Evolutionary conservation across 2,888 invertebrate species (phyloP), one percentile per base, ranked within the genome.

Genomic region (Dyspetes luteomarginatus): DNA sequence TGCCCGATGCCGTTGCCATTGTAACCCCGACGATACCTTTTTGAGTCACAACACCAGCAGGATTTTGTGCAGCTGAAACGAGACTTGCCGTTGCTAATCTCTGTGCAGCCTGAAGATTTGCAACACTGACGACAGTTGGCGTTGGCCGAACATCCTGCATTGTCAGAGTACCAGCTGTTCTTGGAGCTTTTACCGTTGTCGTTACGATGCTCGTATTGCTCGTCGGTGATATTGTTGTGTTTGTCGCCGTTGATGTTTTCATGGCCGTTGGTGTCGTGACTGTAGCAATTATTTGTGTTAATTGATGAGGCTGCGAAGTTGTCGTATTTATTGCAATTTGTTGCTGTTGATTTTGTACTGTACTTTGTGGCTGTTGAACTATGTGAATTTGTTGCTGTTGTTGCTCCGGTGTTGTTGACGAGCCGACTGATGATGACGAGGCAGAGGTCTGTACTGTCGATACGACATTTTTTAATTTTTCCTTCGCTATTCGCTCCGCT

Each of bases 401-500:
- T 55, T 88, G 88, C 28, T 90, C 90, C 0, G 87, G 82, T 0
- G 88, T 88, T 55, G 92, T 84, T 85, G 85, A 87, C 92, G 74
- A 45, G 87, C 69, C 7, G 85, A 78, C 45, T 22, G 56, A 36
- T 9, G 43, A 45, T 12, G 56, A 15, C n/a, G 65, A 58, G 12
- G 30, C 65, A 12, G 67, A 60, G 26, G 73, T 41, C 5, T 77
- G 71, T 65, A 80, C 78, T 41, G 86, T 82, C 82, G 87, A 87
- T n/a, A 89, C 90, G 24, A 88, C 88, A 74, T 90, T 91, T 87
- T 95, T 95, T 82, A 95, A 94, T 91, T 97, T 97, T 89, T 97
- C 98, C 88, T 96, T 95, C 9, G 97, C 95, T 84, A 98, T 95
- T 86, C 98, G 94, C 88, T 98, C 98, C 15, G 97, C 97, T 88